Conservation (phyloP, 2,797 vertebrate genomes). For the Martes flavigula region DNA sequence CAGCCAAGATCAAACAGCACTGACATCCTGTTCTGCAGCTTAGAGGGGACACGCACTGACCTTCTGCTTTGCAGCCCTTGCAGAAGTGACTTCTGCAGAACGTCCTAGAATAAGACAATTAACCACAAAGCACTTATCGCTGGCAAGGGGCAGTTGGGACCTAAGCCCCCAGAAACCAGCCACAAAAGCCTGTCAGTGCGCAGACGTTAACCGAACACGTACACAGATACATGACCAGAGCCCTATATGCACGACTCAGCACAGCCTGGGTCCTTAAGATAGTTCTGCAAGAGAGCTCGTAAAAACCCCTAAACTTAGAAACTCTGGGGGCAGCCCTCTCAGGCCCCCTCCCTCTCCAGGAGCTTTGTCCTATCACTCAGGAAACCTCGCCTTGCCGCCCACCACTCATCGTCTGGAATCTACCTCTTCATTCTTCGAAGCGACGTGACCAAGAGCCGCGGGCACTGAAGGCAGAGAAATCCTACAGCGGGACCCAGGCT, state of each 20-base stretch:
- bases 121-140: neutral
- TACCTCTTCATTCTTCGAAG: neutral
- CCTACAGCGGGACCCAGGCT: neutral
- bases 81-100: neutral
- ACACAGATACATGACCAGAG: neutral
- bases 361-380: neutral
- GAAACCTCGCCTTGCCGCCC: neutral
- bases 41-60: neutral
- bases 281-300: neutral
- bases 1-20: neutral
- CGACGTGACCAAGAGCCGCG: rapidly evolving
- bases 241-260: neutral
- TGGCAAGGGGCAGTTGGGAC: neutral
- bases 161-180: no score
- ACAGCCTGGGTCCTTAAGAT: neutral
- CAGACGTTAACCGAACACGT: neutral
- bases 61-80: neutral
- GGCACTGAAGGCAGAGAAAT: neutral
- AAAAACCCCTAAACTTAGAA: neutral
- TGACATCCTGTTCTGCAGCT: neutral
- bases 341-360: neutral
- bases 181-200: no score
- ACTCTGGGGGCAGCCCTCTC: neutral
- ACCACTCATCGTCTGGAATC: neutral
- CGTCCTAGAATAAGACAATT: neutral